These are phyloP conservation scores for Aphelinus certus DNA, from an alignment of 1,140 invertebrate species.

Conservation along the genomic window DNA sequence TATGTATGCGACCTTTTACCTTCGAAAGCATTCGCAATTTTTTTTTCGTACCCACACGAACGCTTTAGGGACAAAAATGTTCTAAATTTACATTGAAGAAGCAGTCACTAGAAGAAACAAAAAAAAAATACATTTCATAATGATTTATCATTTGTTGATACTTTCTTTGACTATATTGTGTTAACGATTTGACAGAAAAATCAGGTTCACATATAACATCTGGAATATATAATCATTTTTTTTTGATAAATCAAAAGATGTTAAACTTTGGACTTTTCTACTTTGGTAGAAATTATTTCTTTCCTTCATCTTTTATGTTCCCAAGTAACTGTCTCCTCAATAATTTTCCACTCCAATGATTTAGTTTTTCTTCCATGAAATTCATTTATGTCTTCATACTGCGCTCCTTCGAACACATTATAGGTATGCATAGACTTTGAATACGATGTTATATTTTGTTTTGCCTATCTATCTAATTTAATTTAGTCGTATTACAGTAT, in stretches of 20 bases:
- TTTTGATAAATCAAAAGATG: too few species aligned
- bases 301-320: not conserved
- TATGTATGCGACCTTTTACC: not conserved
- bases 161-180: not conserved
- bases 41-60: not conserved
- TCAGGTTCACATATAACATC: too few species aligned
- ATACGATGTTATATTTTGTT: not conserved
- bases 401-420: not conserved
- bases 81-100: conserved; percentile 19
- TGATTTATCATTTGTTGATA: not conserved
- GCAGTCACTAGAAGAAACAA: not conserved
- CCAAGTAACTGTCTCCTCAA: conserved; percentile 23
- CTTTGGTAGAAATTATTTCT: conserved; percentile 7
- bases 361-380: not conserved
- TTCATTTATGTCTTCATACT: conserved; percentile 1
- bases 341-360: not conserved
- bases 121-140: conserved; percentile 12
- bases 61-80: not conserved
- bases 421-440: conserved; percentile 20
- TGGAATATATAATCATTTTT: too few species aligned
- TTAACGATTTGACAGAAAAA: not conserved
- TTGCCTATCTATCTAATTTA: conserved; percentile 19
- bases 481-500: conserved; percentile 19
- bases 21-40: not conserved
- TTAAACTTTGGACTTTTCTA: not conserved